These are phyloP conservation scores for Cochlearius cochlearius DNA, from an alignment of 2,113 vertebrate genomes.

Conservation along the genomic window DNA sequence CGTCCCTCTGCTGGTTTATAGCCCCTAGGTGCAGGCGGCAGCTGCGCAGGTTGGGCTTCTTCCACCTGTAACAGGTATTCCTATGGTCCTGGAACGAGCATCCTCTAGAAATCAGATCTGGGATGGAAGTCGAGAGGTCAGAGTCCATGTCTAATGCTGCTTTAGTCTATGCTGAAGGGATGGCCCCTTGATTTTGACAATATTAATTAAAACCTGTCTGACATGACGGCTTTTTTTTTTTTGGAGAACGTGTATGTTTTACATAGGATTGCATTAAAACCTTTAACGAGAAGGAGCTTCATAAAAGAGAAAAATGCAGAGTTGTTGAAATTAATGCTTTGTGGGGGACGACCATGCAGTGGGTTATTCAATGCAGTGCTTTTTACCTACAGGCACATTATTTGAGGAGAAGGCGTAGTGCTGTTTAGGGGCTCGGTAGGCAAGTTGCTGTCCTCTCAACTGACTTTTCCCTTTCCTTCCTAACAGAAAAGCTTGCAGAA, in stretches of 20 bases:
- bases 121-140: neutral
- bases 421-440: neutral
- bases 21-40: neutral
- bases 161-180: neutral
- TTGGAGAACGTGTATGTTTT: neutral
- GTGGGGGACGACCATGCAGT: fast-evolving
- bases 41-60: neutral
- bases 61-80: neutral
- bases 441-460: neutral
- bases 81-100: neutral
- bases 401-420: fast-evolving
- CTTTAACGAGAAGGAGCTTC: neutral
- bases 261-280: neutral
- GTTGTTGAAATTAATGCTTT: fast-evolving
- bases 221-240: neutral
- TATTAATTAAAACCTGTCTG: neutral
- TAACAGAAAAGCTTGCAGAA: slow-evolving; percentile 93
- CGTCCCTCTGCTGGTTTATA: neutral
- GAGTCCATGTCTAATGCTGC: neutral
- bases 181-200: neutral
- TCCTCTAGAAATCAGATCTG: neutral
- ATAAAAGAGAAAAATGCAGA: fast-evolving
- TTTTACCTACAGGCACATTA: fast-evolving
- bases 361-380: neutral
- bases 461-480: neutral